Evolutionary conservation across 2,797 vertebrate genomes (phyloP), one percentile per base, ranked within the genome.

Genomic region (Sebastolobus altivelis): DNA sequence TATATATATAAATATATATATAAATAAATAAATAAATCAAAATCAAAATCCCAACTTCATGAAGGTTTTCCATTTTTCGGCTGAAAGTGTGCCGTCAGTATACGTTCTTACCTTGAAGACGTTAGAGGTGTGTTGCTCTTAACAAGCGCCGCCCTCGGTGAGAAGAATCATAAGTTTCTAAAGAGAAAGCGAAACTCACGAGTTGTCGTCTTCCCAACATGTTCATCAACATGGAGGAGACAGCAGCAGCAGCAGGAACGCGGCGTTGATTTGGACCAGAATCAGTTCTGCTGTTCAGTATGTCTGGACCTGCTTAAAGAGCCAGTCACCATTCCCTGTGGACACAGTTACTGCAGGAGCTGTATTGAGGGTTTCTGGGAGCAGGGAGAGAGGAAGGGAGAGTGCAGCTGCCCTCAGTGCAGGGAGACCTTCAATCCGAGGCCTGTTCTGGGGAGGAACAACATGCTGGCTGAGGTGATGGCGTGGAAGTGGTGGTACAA

Each of bases 391-490:
- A 4, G 12, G 65, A 78, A 20, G 8, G 65, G 22, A 6, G 2
- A 2, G 16, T 81, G 2, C 60, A 85, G 65, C 65, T 85, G 83
- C 1, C 83, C 83, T 29, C 59, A 75, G 54, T 78, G 75, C 35
- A 54, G 75, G 4, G 22, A 60, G 52, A 22, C 2, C 14, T 81
- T 81, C 78, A 69, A 1, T 1, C 27, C 60, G 8, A 85, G 78
- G 43, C 78, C 78, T 37, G 40, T 8, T 3, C 60, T 85, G 18
- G 33, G 8, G 75, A 88, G 55, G 22, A 90, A 76, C 76, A 72
- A 70, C 66, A 81, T 86, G 55, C 73, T 88, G 72, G 78, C 70
- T 52, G 75, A 90, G 82, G 78, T 88, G 59, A 79, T 31, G 3
- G 3, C 29, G 3, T 31, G 29, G 29, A 31, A 31, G 29, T 31